Conservation (phyloP, 2,888 invertebrate genomes). For the Tenthredo livida region DNA sequence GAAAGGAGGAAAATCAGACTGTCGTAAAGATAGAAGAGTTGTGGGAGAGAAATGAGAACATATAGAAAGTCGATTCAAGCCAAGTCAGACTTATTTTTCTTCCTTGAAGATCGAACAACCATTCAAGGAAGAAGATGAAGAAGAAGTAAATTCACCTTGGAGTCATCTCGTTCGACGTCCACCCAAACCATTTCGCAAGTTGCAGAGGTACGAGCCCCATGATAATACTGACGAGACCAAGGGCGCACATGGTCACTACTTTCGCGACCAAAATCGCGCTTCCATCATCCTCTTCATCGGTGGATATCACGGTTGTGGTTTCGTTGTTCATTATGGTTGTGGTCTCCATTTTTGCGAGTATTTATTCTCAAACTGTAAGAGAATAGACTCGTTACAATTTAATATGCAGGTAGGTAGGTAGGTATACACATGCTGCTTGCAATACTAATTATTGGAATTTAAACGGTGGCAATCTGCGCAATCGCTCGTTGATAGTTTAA, state of each 20-base stretch:
- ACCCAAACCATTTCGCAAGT: conserved; percentile 84
- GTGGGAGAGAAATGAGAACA: neutral
- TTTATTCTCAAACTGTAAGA: neutral
- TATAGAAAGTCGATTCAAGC: neutral
- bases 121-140: neutral
- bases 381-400: neutral
- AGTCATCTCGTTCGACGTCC: conserved; percentile 77
- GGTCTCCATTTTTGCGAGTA: neutral
- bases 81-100: too few species aligned
- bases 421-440: neutral
- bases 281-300: conserved; percentile 70
- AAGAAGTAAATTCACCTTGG: conserved; percentile 67
- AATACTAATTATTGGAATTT: neutral
- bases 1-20: neutral
- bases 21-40: too few species aligned
- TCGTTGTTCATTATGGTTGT: neutral
- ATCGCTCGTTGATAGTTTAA: neutral
- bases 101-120: neutral
- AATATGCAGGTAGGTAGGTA: neutral
- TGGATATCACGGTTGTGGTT: conserved; percentile 24
- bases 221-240: conserved; percentile 87
- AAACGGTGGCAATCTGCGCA: neutral
- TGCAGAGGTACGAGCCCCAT: conserved; percentile 88
- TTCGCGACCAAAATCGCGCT: conserved; percentile 85
- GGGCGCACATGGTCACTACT: conserved; percentile 87